Evolutionary conservation across 2,113 vertebrate species (phyloP).

Genomic region (Eubucco bourcierii): DNA sequence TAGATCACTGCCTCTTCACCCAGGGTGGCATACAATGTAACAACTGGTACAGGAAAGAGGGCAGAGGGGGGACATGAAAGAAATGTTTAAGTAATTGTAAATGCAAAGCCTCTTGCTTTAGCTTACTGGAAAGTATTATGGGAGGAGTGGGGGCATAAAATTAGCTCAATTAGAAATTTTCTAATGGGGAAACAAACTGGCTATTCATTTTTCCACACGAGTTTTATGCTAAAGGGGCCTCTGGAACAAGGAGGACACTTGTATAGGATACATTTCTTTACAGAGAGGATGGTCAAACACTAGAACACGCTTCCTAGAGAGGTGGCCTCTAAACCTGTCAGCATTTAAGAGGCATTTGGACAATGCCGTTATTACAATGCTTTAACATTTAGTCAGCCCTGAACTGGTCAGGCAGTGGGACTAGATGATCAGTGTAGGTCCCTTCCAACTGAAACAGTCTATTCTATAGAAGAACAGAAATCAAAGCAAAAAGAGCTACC

Average conservation of each 20-base stretch:
- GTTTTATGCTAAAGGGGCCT: not conserved
- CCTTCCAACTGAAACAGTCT: not conserved
- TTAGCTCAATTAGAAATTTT: not conserved
- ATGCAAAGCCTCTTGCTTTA: not conserved
- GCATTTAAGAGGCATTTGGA: not conserved
- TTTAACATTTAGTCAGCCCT: not conserved
- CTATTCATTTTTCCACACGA: not conserved
- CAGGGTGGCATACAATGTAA: slow-evolving; percentile 94
- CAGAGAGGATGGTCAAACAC: not conserved
- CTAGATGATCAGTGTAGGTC: fast-evolving
- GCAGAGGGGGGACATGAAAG: not conserved
- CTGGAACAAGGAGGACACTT: not conserved
- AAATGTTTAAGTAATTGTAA: not conserved
- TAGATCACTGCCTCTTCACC: slow-evolving; percentile 91
- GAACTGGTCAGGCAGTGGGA: not conserved
- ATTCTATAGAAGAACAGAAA: not conserved
- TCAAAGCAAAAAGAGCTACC: not conserved
- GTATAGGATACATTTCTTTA: not conserved
- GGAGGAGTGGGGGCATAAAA: not conserved
- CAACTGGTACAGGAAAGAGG: slow-evolving; percentile 76
- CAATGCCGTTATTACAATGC: not conserved
- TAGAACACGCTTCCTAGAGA: not conserved
- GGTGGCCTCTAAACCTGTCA: not conserved
- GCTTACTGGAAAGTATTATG: not conserved
- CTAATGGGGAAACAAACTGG: not conserved